Base-by-base conservation (phyloP, 2,888 invertebrate species). In the Sipha maydis region DNA sequence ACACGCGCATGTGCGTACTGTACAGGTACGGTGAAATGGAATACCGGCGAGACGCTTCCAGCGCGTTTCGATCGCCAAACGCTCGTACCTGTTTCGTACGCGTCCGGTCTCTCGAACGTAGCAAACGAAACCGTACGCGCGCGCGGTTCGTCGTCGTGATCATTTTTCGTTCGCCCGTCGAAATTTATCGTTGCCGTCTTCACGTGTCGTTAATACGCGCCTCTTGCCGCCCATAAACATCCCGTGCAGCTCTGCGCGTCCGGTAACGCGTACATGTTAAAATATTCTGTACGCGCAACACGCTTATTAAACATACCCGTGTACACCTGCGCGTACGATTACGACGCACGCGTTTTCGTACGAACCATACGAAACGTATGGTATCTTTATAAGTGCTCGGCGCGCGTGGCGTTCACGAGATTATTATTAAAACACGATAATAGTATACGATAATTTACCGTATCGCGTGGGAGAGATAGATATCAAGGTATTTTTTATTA, bases 181-280 rank as follows among this genome's bases (percentile, higher is more conserved):
- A 38, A 82, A 83, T 83, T 83, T 73, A 83, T 83, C 25, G 83
- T 83, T 73, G 34, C 73, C 83, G 83, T 83, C 71, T 73, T 54
- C n/a, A 28, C 25, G 71, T 54, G 48, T 54, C 71, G 83, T 83
- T 71, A 61, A n/a, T 83, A 83, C 83, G 71, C 83, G 71, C 83
- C 83, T 83, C 71, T 31, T 31, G n/a, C 54, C 21, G 19, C 28
- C 48, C 38, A 48, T 28, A 17, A 38, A 56, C 21, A 19, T n/a
- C 56, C 56, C 56, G 21, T 56, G 9, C 5, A n/a, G n/a, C n/a
- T n/a, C n/a, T n/a, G n/a, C 5, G 34, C 28, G n/a, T 56, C 34
- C 34, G 25, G 34, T 61, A 79, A 48, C 56, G 34, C 4, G 34
- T 34, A 34, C 34, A 34, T 34, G 34, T 61, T 79, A 56, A 34